Evolutionary conservation across 2,113 vertebrate species (phyloP).

Genomic region (Scortum barcoo): DNA sequence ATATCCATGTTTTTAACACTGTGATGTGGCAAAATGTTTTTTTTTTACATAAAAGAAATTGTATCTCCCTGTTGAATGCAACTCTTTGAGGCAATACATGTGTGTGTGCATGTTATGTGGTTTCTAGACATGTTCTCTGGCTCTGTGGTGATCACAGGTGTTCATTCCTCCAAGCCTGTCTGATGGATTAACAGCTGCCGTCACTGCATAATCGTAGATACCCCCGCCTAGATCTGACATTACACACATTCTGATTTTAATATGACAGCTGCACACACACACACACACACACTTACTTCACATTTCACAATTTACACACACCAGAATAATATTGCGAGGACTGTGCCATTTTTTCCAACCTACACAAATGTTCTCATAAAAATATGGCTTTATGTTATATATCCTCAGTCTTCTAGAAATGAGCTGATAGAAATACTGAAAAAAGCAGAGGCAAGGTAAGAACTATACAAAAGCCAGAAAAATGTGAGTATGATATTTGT

Average conservation of each 20-base stretch:
- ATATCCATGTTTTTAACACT: not conserved
- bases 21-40: not conserved
- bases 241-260: slow-evolving; percentile 60
- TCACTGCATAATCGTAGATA: slow-evolving; percentile 40
- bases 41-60: not conserved
- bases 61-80: not conserved
- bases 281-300: not conserved
- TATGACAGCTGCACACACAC: slow-evolving; percentile 60
- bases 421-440: not conserved
- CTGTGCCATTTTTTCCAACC: slow-evolving; percentile 23
- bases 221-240: slow-evolving; percentile 43
- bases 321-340: slow-evolving; percentile 6
- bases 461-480: slow-evolving; percentile 45
- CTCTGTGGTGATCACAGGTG: slow-evolving; percentile 78
- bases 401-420: slow-evolving; percentile 14
- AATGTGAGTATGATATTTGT: slow-evolving; percentile 57
- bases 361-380: not conserved
- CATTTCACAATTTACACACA: not conserved
- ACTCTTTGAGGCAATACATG: not conserved
- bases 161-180: slow-evolving; percentile 70
- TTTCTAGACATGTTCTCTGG: slow-evolving; percentile 49
- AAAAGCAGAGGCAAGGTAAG: slow-evolving; percentile 32
- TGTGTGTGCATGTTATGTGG: slow-evolving; percentile 23
- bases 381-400: slow-evolving; percentile 1
- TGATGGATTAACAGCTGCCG: slow-evolving; percentile 76